These are phyloP conservation scores for Drosophila stalkeri DNA, from an alignment of 2,888 invertebrate species.

Conservation along the genomic window DNA sequence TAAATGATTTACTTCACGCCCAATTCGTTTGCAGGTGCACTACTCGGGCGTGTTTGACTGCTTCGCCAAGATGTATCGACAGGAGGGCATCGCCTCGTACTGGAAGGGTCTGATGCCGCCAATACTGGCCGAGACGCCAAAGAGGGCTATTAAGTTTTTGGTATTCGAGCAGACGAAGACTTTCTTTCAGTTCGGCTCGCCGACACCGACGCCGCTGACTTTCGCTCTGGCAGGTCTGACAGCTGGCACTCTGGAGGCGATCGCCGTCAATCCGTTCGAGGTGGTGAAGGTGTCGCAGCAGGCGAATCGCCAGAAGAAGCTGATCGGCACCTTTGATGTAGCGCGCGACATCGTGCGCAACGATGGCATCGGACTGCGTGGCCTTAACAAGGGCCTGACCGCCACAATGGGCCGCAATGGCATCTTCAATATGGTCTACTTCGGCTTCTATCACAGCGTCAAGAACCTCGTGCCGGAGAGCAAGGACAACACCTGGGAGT, in stretches of 20 bases:
- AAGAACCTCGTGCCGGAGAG: slow-evolving; percentile 90
- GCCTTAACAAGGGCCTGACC: slow-evolving; percentile 94
- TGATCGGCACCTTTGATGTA: slow-evolving; percentile 91
- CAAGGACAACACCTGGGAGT: slow-evolving; percentile 89
- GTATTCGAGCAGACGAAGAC: slow-evolving; percentile 97
- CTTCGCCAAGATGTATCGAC: slow-evolving; percentile 93
- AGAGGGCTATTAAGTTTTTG: slow-evolving; percentile 96
- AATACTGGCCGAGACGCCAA: slow-evolving; percentile 96
- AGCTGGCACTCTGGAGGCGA: slow-evolving; percentile 96
- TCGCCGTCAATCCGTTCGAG: slow-evolving; percentile 97
- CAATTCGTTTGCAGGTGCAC: slow-evolving; percentile 81
- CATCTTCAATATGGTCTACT: slow-evolving; percentile 96
- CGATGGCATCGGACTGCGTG: slow-evolving; percentile 91
- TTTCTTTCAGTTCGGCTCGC: slow-evolving; percentile 92
- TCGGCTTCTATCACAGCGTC: slow-evolving; percentile 97
- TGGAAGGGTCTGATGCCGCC: slow-evolving; percentile 98
- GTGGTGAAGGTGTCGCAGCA: slow-evolving; percentile 97
- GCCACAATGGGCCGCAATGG: slow-evolving; percentile 96
- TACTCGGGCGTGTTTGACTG: slow-evolving; percentile 94
- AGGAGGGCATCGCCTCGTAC: slow-evolving; percentile 93
- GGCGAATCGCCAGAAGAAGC: slow-evolving; percentile 88
- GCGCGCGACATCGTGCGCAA: slow-evolving; percentile 91
- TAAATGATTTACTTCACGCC: neutral
- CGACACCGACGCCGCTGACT: slow-evolving; percentile 92
- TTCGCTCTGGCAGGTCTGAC: slow-evolving; percentile 94